Evolutionary conservation across 2,888 invertebrate genomes (phyloP), one percentile per base, ranked within the genome.

Genomic region (Holacanthella duospinosa): DNA sequence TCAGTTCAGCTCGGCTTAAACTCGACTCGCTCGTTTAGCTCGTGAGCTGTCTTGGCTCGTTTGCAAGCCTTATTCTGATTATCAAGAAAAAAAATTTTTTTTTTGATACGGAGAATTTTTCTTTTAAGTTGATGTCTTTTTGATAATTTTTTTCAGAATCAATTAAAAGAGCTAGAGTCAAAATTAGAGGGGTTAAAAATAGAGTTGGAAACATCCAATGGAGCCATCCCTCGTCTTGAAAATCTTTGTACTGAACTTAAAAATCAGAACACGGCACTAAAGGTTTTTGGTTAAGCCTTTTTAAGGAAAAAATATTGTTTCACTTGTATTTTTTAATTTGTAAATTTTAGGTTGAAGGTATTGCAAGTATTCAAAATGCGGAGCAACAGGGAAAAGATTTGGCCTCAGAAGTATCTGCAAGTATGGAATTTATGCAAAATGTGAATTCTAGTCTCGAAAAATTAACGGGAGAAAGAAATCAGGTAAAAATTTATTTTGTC

Each of bases 361-460:
- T 64, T 56, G 66, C 66, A 12, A 62, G 66, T 59, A 72, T 72
- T 55, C 66, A 64, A 55, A 60, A 64, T 57, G 71, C 70, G 55
- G 72, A 72, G 63, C 64, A 63, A 26, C 68, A 69, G 61, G 68
- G 72, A 12, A 67, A 69, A 56, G 48, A 70, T 43, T 48, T 72
- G 55, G 71, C 72, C 21, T 55, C 56, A 21, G 71, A 71, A 62
- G 72, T 71, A 9, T 61, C 68, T 1, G 58, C 63, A n/a, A 72
- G 71, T 59, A 69, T 72, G 68, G 66, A 63, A 2, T 61, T 67
- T 58, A 72, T 72, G 72, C 68, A 72, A 62, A 64, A 66, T 60
- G 66, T 72, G 25, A 70, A 72, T 60, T 16, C 57, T 19, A 68
- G 67, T 58, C 56, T 72, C 16, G 65, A 64, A 54, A 64, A 66